These are phyloP conservation scores for Fragum whitleyi DNA, from an alignment of 2,888 invertebrate species.

Conservation along the genomic window DNA sequence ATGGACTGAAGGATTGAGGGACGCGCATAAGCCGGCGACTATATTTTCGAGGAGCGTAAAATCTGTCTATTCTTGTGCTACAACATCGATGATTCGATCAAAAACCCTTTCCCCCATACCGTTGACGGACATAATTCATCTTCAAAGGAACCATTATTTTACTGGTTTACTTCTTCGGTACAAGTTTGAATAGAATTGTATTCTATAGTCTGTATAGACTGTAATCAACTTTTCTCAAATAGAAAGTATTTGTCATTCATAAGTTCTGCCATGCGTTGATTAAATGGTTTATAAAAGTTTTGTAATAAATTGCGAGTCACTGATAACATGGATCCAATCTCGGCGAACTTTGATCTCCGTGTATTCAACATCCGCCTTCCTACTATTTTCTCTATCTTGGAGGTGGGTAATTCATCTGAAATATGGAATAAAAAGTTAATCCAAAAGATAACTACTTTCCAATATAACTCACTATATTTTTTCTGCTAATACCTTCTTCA, in stretches of 20 bases:
- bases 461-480: not conserved
- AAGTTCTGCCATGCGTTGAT: slow-evolving; percentile 2
- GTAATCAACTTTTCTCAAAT: not conserved
- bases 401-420: not conserved
- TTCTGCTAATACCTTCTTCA: not conserved
- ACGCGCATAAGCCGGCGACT: no score
- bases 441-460: not conserved
- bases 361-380: not conserved
- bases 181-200: no score
- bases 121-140: no score
- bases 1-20: no score
- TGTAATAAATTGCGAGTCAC: not conserved
- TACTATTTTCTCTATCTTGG: not conserved
- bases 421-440: not conserved
- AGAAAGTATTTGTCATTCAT: slow-evolving; percentile 22
- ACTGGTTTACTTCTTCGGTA: no score
- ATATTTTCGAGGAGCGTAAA: no score
- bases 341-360: not conserved
- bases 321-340: not conserved
- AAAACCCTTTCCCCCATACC: no score
- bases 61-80: no score
- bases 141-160: no score
- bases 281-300: slow-evolving; percentile 19
- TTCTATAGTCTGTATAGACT: no score
- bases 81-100: no score